A percentile compares a stretch with the other conserved stretches of the same genome.
These are phyloP conservation scores for Uropsilus gracilis DNA, from an alignment of 2,113 vertebrate species.

Conservation along the genomic window DNA sequence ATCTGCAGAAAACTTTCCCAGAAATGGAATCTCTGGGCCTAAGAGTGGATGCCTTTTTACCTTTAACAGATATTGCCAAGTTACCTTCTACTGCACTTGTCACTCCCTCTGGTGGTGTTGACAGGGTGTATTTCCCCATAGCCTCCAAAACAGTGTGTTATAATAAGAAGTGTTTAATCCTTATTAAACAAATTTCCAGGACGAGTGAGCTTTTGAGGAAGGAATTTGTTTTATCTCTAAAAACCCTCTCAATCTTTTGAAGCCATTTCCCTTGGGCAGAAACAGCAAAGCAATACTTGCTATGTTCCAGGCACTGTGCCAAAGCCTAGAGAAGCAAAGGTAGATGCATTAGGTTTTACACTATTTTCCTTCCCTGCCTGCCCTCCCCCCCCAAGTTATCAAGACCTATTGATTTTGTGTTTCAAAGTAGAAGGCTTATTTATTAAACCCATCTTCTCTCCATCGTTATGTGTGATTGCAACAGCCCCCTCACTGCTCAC, in stretches of 20 bases:
- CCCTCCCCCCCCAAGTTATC: background rate
- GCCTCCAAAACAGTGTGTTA: constrained; percentile 26
- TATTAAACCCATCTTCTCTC: background rate
- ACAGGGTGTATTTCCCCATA: background rate
- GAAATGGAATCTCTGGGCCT: background rate
- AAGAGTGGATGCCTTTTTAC: background rate
- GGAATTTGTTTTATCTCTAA: constrained; percentile 65
- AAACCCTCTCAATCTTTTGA: constrained; percentile 65
- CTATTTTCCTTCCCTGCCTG: background rate
- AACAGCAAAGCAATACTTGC: constrained; percentile 39
- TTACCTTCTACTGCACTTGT: background rate
- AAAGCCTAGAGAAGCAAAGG: constrained; percentile 20
- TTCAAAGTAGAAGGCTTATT: background rate
- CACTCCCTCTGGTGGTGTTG: background rate
- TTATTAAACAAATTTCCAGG: constrained; percentile 66
- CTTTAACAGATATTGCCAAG: constrained; percentile 35
- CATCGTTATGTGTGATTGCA: background rate
- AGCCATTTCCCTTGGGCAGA: constrained; percentile 60
- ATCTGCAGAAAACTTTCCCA: constrained; percentile 34
- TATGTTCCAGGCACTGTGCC: constrained; percentile 18
- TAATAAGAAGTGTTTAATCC: constrained; percentile 64
- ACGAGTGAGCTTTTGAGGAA: constrained; percentile 62
- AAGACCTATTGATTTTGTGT: constrained; percentile 33
- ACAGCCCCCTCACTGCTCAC: background rate
- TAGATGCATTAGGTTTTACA: background rate